Evolutionary conservation across 2,888 invertebrate species (phyloP), one percentile per base, ranked within the genome.

Genomic region (Conomelus anceps): DNA sequence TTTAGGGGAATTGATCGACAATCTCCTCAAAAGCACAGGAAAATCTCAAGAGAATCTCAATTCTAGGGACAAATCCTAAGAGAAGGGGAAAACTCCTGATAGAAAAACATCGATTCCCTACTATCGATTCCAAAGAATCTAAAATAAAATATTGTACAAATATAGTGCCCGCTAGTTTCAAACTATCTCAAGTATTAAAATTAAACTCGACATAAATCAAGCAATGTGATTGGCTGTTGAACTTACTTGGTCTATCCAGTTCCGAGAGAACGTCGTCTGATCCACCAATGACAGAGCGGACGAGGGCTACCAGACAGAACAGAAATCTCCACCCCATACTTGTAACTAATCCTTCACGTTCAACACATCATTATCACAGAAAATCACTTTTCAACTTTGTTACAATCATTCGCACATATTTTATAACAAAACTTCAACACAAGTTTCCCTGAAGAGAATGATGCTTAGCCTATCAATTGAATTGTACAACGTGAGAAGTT

Each of bases 241-340:
- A 89, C 90, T 87, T 89, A 90, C 90, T 90, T 90, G 90, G 90
- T 89, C 90, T 90, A 88, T 90, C 90, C 88, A 90, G 89, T 84
- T 90, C 90, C 17, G 90, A 90, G 7, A 90, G 89, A 26, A 90
- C 88, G 22, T 90, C 90, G 29, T 90, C 90, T 34, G 87, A 87
- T 7, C 86, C 84, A 29, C 87, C 87, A 20, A 24, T n/a, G 29
- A 89, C 89, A 4, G n/a, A n/a, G 24, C 22, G 85, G 26, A 22
- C 3, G 22, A 13, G 34, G 23, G 29, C 41, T 1, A 63, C 63
- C 63, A 63, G 13, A 63, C 63, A 63, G 63, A 63, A 63, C n/a
- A 63, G 3, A 63, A 63, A n/a, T 63, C 63, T 63, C 63, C 63
- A 63, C 63, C 63, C 63, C 63, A 63, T 63, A 63, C n/a, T 63